Base-by-base conservation (phyloP, 1,140 invertebrate species). In the Plutomurus gul region DNA sequence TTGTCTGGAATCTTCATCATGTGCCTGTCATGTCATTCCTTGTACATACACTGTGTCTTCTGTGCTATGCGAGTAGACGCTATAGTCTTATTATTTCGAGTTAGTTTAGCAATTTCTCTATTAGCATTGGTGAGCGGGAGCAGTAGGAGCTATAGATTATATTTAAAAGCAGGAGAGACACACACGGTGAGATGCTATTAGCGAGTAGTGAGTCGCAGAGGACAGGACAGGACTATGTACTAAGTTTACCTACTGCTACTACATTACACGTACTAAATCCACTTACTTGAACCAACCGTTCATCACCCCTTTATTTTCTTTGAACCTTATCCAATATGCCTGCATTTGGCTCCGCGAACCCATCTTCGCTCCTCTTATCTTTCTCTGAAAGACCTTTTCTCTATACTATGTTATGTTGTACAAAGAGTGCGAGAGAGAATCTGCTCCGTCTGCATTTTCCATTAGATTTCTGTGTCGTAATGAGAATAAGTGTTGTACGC, bases 1-100 rank as follows among this genome's bases (percentile, higher is more conserved):
- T 72, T 72, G 70, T 43, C 70, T 72, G 70, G 70, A 72, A 72
- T 72, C 70, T 72, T 72, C 70, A 72, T 72, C 70, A 72, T 72
- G 37, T 72, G 70, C 70, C 70, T 72, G 70, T 72, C 70, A 72
- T 43, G 70, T 65, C 56, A 65, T 30, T 27, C 22, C 22, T 33
- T 33, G 25, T 30, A n/a, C 25, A 16, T 25, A 33, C 27, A 60
- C 30, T 27, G 6, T 49, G 20, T 49, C 46, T n/a, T 7, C 37
- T 6, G 37, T 7, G 6, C 37, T 13, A 39, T 6, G 37, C 37
- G 6, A 39, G 16, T 16, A 47, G 10, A 18, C 10, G 6, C 20
- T 25, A 0, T 51, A 51, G 47, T 51, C 47, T 51, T 51, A 51
- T 10, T 51, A 22, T 22, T 22, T 51, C 18, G 20, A 51, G 47